A percentile compares a stretch with the other conserved stretches of the same genome.
These are phyloP conservation scores for Percopsis transmontana DNA, from an alignment of 2,113 vertebrate species.

Conservation along the genomic window DNA sequence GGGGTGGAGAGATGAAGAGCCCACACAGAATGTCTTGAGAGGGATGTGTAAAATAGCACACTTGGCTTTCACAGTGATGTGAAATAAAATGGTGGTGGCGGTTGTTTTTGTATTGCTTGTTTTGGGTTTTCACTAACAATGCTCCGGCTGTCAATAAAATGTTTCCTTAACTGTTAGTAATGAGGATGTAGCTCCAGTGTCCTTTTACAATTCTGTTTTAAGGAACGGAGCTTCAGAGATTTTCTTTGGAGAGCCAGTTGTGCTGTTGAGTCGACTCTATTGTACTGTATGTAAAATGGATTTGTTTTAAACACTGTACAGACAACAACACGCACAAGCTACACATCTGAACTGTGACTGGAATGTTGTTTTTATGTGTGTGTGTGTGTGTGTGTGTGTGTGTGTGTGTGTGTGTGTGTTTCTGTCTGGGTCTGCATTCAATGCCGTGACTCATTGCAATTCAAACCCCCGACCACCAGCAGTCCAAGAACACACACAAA, in stretches of 20 bases:
- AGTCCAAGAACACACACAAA: not conserved
- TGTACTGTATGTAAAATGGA: no score
- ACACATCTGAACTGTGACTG: not conserved
- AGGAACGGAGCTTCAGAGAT: slow-evolving; percentile 6
- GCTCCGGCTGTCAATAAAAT: slow-evolving; percentile 38
- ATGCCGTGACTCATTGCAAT: not conserved
- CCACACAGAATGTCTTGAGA: slow-evolving; percentile 25
- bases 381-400: not conserved
- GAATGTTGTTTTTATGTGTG: not conserved
- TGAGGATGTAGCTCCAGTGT: not conserved
- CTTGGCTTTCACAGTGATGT: slow-evolving; percentile 24
- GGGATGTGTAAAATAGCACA: slow-evolving; percentile 21
- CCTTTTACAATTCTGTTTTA: no score
- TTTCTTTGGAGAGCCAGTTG: not conserved
- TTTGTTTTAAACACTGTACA: no score
- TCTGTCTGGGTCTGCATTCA: not conserved
- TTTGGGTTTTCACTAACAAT: not conserved
- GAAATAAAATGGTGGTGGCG: slow-evolving; percentile 16
- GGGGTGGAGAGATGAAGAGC: slow-evolving; percentile 22
- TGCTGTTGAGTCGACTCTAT: no score
- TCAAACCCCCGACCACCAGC: not conserved
- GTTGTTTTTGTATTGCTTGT: not conserved
- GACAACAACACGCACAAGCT: no score
- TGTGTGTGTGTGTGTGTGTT: not conserved
- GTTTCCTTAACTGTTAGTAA: slow-evolving; percentile 11